Base-by-base conservation (phyloP, 2,797 vertebrate species). In the Aeoliscus strigatus region DNA sequence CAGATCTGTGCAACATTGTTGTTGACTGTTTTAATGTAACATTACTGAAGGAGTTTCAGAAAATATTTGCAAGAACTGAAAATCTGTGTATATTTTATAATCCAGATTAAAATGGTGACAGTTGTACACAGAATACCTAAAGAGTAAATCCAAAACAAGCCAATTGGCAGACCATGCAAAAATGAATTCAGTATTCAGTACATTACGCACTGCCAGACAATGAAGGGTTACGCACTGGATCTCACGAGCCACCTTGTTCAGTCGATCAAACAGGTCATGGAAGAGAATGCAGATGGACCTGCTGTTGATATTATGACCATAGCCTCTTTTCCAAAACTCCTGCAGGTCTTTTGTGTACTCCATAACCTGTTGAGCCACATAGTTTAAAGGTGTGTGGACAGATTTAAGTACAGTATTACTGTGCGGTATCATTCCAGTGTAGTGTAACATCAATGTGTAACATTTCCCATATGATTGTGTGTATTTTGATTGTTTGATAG, bases 311-410 rank as follows among this genome's bases (percentile, higher is more conserved):
- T 91, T 84, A 3, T 94, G 80, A 5, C 94, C 94, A 7, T 95
- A 93, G 9, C 88, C 86, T 72, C 93, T 88, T 77, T 97, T 97
- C 94, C 95, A 99, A 66, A 90, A 98, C 0, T 96, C 93, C 44
- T 95, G 95, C 65, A 98, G 78, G 68, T 98, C 94, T 3, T 89
- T 91, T 46, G 91, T 77, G 45, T 97, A 99, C 51, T 99, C 94
- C 80, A 99, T 75, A 14, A 94, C 89, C 95, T 99, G 53, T 70
- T 39, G 38, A 51, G 36, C 4, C 26, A 51, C n/a, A 69, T 1
- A 27, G 7, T 0, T 2, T 7, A 25, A 2, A 6, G 29, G 1
- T 33, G 24, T 27, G 18, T 9, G 8, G 9, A 13, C 3, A 8
- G 9, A 2, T 29, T 55, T 21, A n/a, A 12, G 26, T 35, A 9